Percentiles rank a stretch among this genome's conserved stretches.
These are phyloP conservation scores for Habrosyne pyritoides DNA, from an alignment of 2,888 invertebrate genomes.

Conservation along the genomic window DNA sequence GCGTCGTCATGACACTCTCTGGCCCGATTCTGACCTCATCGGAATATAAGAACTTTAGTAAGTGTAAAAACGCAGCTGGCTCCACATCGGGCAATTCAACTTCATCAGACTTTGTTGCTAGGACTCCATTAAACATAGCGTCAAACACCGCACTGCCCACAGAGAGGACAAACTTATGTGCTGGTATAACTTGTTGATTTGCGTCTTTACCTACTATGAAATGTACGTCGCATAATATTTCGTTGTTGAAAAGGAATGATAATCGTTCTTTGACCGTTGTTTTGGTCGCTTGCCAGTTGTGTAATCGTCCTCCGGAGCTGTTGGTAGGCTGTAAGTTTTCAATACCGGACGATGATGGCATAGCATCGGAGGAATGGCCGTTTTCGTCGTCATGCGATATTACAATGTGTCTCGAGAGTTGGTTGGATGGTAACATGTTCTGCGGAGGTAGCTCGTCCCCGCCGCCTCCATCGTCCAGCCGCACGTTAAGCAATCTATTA, in stretches of 20 bases:
- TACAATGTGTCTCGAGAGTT: conserved; percentile 59
- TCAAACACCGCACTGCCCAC: conserved; percentile 94
- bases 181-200: conserved; percentile 88
- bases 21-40: conserved; percentile 93
- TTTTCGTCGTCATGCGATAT: conserved; percentile 64
- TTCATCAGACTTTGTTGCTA: conserved; percentile 87
- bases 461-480: conserved; percentile 62
- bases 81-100: conserved; percentile 93
- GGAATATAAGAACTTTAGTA: conserved; percentile 89
- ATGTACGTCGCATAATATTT: conserved; percentile 86
- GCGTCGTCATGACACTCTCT: conserved; percentile 93
- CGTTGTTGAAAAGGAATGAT: conserved; percentile 83
- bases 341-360: conserved; percentile 61
- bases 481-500: conserved; percentile 64
- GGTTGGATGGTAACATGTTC: conserved; percentile 81
- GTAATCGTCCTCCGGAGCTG: conserved; percentile 74
- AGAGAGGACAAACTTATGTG: conserved; percentile 91
- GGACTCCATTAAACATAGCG: conserved; percentile 92
- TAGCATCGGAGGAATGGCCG: conserved; percentile 54
- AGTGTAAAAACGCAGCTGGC: conserved; percentile 90
- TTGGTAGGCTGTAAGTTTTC: conserved; percentile 72
- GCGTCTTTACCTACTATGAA: conserved; percentile 90
- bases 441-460: conserved; percentile 75
- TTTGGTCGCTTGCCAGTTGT: conserved; percentile 90
- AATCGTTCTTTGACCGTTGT: conserved; percentile 89